phyloP scores from a whole-genome alignment of 1,140 invertebrate genomes.

The Cydia strobilella region DNA sequence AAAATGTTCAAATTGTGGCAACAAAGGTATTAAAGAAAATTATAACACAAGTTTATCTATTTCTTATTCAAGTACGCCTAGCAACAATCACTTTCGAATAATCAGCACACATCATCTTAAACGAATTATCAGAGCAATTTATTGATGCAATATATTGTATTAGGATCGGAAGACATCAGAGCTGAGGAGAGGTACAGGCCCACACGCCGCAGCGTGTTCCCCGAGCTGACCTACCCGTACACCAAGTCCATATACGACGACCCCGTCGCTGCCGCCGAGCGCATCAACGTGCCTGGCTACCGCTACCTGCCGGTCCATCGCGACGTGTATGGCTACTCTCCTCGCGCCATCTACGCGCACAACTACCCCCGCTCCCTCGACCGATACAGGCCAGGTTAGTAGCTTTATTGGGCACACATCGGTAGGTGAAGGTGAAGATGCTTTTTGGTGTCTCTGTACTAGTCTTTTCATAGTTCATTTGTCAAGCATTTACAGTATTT shows the following conservation, averaged over 20 bases:
- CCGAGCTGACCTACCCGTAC: constrained; percentile 83
- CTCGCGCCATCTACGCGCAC: constrained; percentile 91
- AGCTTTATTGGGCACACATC: constrained; percentile 51
- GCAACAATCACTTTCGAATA: no score
- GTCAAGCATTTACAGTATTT: not conserved
- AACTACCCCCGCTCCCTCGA: constrained; percentile 88
- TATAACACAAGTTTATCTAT: no score
- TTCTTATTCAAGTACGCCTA: no score
- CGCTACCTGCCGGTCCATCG: constrained; percentile 93
- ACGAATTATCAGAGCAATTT: no score
- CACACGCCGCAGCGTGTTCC: constrained; percentile 86
- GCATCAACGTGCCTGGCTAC: constrained; percentile 92
- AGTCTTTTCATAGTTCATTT: not conserved
- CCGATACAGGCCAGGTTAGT: constrained; percentile 92
- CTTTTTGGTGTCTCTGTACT: not conserved
- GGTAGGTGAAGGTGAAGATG: not conserved
- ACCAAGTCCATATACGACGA: constrained; percentile 93
- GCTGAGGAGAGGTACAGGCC: constrained; percentile 88
- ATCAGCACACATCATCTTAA: no score
- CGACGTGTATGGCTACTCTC: constrained; percentile 93
- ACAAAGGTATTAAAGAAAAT: no score
- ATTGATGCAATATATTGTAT: not conserved
- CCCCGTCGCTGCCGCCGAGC: constrained; percentile 87
- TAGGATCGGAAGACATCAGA: constrained; percentile 94
- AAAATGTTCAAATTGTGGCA: no score